These are phyloP conservation scores for Physeter macrocephalus DNA, from an alignment of 2,113 vertebrate species.

Conservation along the genomic window DNA sequence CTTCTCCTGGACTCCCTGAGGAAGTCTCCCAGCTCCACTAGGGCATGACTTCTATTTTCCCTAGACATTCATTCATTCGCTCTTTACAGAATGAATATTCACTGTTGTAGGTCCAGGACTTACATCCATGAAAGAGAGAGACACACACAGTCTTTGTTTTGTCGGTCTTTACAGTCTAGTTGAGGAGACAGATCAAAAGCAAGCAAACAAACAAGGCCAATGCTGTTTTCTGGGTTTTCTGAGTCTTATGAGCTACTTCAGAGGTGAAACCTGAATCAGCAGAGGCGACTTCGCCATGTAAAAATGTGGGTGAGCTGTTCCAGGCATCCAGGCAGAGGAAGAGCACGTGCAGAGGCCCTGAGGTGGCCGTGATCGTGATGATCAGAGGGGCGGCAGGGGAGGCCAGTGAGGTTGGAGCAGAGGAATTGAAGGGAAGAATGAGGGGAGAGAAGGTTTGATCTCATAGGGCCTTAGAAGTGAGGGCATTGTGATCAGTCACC, in stretches of 20 bases:
- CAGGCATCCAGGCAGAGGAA: not conserved
- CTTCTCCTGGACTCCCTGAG: not conserved
- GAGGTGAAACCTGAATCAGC: not conserved
- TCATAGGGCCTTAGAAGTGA: not conserved
- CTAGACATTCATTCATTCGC: not conserved
- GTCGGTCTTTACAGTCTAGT: not conserved
- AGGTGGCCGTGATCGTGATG: fast-evolving
- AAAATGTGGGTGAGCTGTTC: not conserved
- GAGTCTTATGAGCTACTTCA: not conserved
- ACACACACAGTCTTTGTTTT: not conserved
- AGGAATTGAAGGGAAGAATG: not conserved
- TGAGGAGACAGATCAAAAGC: not conserved
- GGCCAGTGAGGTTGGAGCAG: not conserved
- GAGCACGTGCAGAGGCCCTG: not conserved
- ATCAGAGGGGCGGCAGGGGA: not conserved
- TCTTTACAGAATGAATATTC: not conserved
- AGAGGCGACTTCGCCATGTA: not conserved
- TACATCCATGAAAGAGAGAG: not conserved
- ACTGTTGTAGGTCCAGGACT: not conserved
- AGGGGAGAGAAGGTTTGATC: no score
- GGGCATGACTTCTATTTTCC: no score
- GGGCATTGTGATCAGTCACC: not conserved
- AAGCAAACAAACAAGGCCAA: not conserved
- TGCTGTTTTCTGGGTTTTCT: not conserved
- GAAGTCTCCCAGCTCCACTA: not conserved